A percentile compares a stretch with the other conserved stretches of the same genome.
phyloP scores from a whole-genome alignment of 2,797 vertebrate species.

The Taenioides sp. region DNA sequence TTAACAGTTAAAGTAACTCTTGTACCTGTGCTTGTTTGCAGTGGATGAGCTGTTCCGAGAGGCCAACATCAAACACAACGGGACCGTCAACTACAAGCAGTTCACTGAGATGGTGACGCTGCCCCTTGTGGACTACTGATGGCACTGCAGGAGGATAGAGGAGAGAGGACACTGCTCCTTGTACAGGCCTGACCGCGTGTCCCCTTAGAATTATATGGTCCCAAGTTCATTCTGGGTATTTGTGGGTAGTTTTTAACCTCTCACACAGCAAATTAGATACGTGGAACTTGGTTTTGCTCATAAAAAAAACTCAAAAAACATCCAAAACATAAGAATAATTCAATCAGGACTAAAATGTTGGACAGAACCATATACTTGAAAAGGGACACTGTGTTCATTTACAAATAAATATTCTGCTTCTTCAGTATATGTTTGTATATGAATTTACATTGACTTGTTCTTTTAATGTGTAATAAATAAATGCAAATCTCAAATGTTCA shows the following conservation, averaged over 20 bases:
- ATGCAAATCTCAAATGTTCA: too few species aligned
- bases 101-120: slow-evolving; percentile 84
- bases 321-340: background rate
- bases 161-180: background rate
- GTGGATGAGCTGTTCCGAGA: slow-evolving; percentile 91
- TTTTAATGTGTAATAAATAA: too few species aligned
- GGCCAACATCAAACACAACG: slow-evolving; percentile 80
- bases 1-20: background rate
- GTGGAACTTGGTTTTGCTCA: background rate
- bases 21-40: slow-evolving; percentile 53
- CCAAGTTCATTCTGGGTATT: too few species aligned
- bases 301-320: background rate
- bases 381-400: background rate
- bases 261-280: too few species aligned
- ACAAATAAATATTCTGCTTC: background rate
- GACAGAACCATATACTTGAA: too few species aligned
- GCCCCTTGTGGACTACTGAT: slow-evolving; percentile 83
- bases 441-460: too few species aligned
- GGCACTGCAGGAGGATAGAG: background rate
- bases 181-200: too few species aligned
- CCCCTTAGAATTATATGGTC: background rate
- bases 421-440: too few species aligned
- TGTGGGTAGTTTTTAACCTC: too few species aligned
- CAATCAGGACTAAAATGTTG: too few species aligned
- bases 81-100: slow-evolving; percentile 85